A percentile compares a stretch with the other conserved stretches of the same genome.
phyloP scores from a whole-genome alignment of 37 sponge, comb jelly and placozoan species.

The Chondrosia reniformis region DNA sequence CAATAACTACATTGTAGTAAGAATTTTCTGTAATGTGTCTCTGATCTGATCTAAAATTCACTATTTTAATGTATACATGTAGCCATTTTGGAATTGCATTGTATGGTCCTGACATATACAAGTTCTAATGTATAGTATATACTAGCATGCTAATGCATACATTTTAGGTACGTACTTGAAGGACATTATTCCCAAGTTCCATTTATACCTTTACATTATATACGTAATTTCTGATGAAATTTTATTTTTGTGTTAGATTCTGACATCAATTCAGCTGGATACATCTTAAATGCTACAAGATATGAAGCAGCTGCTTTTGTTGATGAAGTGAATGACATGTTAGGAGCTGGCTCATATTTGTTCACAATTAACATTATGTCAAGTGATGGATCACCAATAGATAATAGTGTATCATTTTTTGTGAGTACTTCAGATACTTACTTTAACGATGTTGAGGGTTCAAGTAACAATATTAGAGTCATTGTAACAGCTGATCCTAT shows the following conservation, averaged over 20 bases:
- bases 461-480: too few relatives aligned
- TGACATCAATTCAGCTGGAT: conserved; percentile 5
- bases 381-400: background rate
- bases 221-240: background rate
- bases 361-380: background rate
- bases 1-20: too few relatives aligned
- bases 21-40: too few relatives aligned
- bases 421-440: too few relatives aligned
- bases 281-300: conserved; percentile 12
- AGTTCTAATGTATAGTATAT: too few relatives aligned
- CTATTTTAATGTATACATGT: too few relatives aligned
- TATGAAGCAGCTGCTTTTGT: conserved; percentile 12
- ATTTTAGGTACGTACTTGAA: background rate
- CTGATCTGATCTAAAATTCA: too few relatives aligned
- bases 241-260: background rate
- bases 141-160: background rate
- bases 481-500: too few relatives aligned
- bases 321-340: background rate
- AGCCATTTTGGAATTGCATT: too few relatives aligned
- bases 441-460: too few relatives aligned
- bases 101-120: too few relatives aligned
- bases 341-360: background rate
- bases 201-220: background rate
- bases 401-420: background rate
- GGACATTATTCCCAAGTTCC: background rate